Evolutionary conservation across 2,797 vertebrate species (phyloP), one percentile per base, ranked within the genome.

Genomic region (Chlorospingus flavigularis): DNA sequence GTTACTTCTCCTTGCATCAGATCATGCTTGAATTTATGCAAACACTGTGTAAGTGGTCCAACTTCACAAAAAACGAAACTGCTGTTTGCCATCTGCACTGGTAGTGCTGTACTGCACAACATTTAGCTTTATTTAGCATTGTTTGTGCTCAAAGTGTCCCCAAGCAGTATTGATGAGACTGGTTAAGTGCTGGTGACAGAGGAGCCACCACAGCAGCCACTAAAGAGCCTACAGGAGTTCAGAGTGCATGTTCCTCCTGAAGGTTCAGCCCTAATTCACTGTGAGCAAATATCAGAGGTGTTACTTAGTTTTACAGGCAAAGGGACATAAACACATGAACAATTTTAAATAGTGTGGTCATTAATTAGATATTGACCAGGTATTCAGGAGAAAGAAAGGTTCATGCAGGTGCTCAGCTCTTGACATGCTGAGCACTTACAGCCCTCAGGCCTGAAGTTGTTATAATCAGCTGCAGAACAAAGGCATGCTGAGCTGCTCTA

Each of bases 81-180:
- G 81, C 61, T 88, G 54, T 85, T 92, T 88, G 78, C 65, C 47
- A 83, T 83, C 92, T 85, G 75, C 74, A 77, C 50, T 85, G 42
- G 37, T 33, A 53, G 40, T 39, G 39, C 9, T 82, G 48, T 7
- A 50, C 10, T 20, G 57, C 65, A 86, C 37, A 91, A 72, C 54
- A 53, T 33, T 9, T 54, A 61, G 57, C 47, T 88, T 90, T 80
- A 74, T 74, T 67, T 77, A 68, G 71, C 45, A n/a, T 28, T 48
- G 80, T 82, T 76, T 51, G 76, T 42, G 37, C n/a, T 91, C n/a
- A 28, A 60, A 61, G 23, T 65, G 72, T 76, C 47, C 83, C 53
- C 86, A 94, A 79, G 90, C 18, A 92, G 18, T 20, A 43, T 12
- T 65, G 85, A 60, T 11, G 1, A 2, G 42, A 15, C 20, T 74